Percentiles rank a stretch among this genome's conserved stretches.
These are phyloP conservation scores for Eugnorisma glareosa DNA, from an alignment of 2,888 invertebrate species.

Conservation along the genomic window DNA sequence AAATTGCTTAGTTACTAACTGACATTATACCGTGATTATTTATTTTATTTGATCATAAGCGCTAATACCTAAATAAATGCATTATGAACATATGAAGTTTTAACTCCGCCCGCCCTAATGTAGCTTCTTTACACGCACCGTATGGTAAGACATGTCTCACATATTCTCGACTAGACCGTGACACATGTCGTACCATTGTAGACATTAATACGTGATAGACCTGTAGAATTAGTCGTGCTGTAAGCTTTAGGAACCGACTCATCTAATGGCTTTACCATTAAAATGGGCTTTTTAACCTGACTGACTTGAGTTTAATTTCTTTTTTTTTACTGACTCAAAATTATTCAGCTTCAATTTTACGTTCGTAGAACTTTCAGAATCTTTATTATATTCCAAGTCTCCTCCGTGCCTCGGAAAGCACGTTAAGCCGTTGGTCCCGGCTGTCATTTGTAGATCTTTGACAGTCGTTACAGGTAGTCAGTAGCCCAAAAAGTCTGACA, in stretches of 20 bases:
- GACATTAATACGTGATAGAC: constrained; percentile 14
- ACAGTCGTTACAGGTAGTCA: too few relatives aligned
- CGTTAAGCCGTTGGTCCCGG: too few relatives aligned
- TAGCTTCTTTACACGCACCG: not conserved
- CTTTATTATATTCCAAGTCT: too few relatives aligned
- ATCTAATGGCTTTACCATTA: constrained; percentile 25
- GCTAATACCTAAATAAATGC: constrained; percentile 21
- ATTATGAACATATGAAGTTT: not conserved
- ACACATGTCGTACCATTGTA: constrained; percentile 30
- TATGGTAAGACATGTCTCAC: not conserved
- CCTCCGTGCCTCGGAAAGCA: too few relatives aligned
- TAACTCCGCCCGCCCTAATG: too few relatives aligned
- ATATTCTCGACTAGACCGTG: constrained; percentile 16
- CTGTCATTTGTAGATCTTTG: too few relatives aligned
- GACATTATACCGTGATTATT: constrained; percentile 15
- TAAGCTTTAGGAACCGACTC: constrained; percentile 19
- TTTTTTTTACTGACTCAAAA: constrained; percentile 1
- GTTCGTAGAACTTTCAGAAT: not conserved
- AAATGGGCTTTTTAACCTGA: constrained; percentile 15
- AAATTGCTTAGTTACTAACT: constrained; percentile 22
- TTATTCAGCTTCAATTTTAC: not conserved
- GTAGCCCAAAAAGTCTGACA: too few relatives aligned
- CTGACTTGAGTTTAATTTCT: too few relatives aligned
- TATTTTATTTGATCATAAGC: constrained; percentile 10
- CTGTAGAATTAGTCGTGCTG: not conserved